Percentiles rank a stretch among this genome's conserved stretches.
Evolutionary conservation across 2,888 invertebrate genomes (phyloP).

Genomic region (Drosophila falleni): DNA sequence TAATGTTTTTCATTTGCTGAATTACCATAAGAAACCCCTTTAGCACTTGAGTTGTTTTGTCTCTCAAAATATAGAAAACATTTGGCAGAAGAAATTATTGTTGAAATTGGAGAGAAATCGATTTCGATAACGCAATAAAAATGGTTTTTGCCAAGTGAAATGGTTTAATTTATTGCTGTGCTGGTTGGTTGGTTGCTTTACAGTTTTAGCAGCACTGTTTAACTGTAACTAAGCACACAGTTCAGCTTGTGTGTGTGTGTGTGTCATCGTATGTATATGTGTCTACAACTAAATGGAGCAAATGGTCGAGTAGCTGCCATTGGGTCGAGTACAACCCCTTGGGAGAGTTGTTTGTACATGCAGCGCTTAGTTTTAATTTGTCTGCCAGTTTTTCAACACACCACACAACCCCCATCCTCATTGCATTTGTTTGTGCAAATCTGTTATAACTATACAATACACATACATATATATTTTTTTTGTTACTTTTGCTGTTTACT

Average conservation of each 20-base stretch:
- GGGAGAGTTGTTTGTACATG: slow-evolving; percentile 65
- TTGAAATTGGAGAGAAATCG: slow-evolving; percentile 24
- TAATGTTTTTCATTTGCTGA: slow-evolving; percentile 3
- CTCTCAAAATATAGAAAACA: neutral
- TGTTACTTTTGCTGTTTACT: slow-evolving; percentile 28
- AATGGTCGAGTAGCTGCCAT: slow-evolving; percentile 75
- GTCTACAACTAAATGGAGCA: slow-evolving; percentile 71
- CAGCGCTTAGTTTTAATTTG: slow-evolving; percentile 79
- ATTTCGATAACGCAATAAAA: slow-evolving; percentile 21
- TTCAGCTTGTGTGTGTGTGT: neutral
- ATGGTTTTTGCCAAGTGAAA: slow-evolving; percentile 34
- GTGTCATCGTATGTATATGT: slow-evolving; percentile 29
- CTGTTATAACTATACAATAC: slow-evolving; percentile 55
- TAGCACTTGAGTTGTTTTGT: slow-evolving; percentile 12
- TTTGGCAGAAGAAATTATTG: slow-evolving; percentile 3
- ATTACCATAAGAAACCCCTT: slow-evolving; percentile 15
- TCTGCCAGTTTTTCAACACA: slow-evolving; percentile 64
- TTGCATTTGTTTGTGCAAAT: slow-evolving; percentile 52
- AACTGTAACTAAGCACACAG: slow-evolving; percentile 56
- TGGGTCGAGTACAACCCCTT: slow-evolving; percentile 62
- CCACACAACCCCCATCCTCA: neutral
- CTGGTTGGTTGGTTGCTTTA: slow-evolving; percentile 47
- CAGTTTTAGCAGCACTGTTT: slow-evolving; percentile 64
- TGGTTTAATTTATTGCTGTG: slow-evolving; percentile 37
- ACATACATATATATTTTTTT: slow-evolving; percentile 31